Base-by-base conservation (phyloP, 2,888 invertebrate species). In the Drosophila mulleri region DNA sequence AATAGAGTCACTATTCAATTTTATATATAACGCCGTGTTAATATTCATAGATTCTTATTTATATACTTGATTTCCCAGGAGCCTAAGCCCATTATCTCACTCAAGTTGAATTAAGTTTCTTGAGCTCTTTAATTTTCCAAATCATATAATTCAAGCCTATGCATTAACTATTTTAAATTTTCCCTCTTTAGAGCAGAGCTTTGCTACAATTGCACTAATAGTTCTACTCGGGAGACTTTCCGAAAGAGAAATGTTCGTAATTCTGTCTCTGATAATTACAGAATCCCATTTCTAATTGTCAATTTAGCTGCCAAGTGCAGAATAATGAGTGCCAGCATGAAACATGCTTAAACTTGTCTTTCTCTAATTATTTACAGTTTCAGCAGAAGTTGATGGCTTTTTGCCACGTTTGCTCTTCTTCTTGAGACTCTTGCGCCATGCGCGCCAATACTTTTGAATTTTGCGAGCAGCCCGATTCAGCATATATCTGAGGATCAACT, bases 381-480 rank as follows among this genome's bases (percentile, higher is more conserved):
- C 2, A 16, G 2, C 14, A 14, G 2, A 14, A 16, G 2, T 6
- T 6, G 2, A 14, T 14, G 4, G 0, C 6, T 37, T 37, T 16
- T 39, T 39, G 6, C 2, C 8, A 16, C 2, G 23, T 53, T 23
- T 56, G n/a, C 8, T 29, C 16, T 37, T 53, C 44, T 39, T 64
- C 0, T 3, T 5, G n/a, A 57, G 0, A 32, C 54, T n/a, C 7
- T 62, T 68, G 6, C 74, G 66, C 78, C 78, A 78, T 12, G 42
- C 8, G 18, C 50, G 54, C 78, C 78, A 78, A 44, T 67, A 78
- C 12, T 8, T 45, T 53, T 78, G 78, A 8, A 78, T 78, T 53
- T 53, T 65, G 4, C 52, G 26, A 14, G 78, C 77, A 3, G 77
- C 77, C 9, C 74, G 50, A 50, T 78, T 60, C 48, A 70, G 57